Evolutionary conservation across 2,113 vertebrate genomes (phyloP), one percentile per base, ranked within the genome.

Genomic region (Aspidoscelis tigris): DNA sequence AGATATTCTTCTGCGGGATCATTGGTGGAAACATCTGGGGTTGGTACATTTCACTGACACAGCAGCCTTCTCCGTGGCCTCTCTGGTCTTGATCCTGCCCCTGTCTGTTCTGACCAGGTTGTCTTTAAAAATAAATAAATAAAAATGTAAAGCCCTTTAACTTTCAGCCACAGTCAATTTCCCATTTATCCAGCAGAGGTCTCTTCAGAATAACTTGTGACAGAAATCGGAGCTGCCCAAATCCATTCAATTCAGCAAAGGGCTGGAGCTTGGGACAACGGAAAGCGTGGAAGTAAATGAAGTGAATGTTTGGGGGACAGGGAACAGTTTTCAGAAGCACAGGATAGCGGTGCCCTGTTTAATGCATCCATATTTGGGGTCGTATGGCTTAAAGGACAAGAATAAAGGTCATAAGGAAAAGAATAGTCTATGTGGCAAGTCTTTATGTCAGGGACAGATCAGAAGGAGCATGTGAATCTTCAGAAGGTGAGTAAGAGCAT

Each of bases 91-190:
- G 12, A 61, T 61, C 14, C 12, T 16, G 14, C 1, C 4, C 2
- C 4, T 18, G 18, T 61, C 18, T 61, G 18, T 61, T 61, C 58
- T 61, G 14, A 18, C 14, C 18, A 61, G 58, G 18, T 61, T 61
- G 4, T 61, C 58, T 61, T 61, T 61, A 2, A 61, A 61, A 61
- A 61, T 61, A 61, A 61, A 61, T 16, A 61, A 61, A 61, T 61
- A 61, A 61, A 61, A 61, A 61, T 4, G 4, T 61, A 61, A 39
- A 16, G 77, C 55, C 41, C 41, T 47, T 41, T 73, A 70, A 84
- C 47, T 86, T 87, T 47, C 41, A 83, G 65, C 22, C 65, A 90
- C 89, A 84, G 68, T 58, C 69, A 81, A 18, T 88, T 88, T 78
- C 50, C 14, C 7, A 50, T n/a, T 76, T 82, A 20, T 83, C 26